Conservation (phyloP, 2,797 vertebrate genomes). For the Liasis olivaceus region DNA sequence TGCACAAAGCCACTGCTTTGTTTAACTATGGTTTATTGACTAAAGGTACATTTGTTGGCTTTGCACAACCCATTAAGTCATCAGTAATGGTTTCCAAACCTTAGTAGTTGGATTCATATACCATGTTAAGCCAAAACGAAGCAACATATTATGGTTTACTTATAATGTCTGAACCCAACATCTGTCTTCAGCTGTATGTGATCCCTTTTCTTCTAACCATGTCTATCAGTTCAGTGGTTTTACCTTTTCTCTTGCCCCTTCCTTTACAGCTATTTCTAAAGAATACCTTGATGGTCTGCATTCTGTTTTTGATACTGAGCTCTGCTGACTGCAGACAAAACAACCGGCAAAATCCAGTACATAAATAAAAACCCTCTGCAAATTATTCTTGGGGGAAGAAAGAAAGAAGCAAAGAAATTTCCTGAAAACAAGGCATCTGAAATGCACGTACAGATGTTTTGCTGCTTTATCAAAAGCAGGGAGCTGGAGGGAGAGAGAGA, state of each 20-base stretch:
- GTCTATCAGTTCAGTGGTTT: background rate
- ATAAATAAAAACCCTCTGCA: conserved; percentile 24
- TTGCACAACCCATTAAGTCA: background rate
- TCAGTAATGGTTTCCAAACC: background rate
- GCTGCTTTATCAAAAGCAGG: conserved; percentile 61
- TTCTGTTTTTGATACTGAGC: background rate
- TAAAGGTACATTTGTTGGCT: background rate
- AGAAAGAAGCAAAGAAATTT: conserved; percentile 56
- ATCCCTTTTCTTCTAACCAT: background rate
- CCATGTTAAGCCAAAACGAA: background rate
- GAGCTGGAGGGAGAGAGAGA: background rate
- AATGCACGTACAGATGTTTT: conserved; percentile 70
- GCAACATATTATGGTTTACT: background rate
- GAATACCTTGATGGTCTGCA: background rate
- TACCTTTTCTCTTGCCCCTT: background rate
- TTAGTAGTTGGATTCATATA: background rate
- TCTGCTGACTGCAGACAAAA: conserved; percentile 28
- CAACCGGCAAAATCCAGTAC: conserved; percentile 17
- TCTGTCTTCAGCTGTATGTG: background rate
- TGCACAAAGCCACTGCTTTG: background rate
- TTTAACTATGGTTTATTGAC: background rate
- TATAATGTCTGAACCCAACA: background rate
- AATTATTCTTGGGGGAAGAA: conserved; percentile 36
- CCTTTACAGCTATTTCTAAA: background rate
- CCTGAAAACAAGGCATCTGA: conserved; percentile 68